phyloP scores from a whole-genome alignment of 1,140 invertebrate genomes.

The Bombus confusus region DNA sequence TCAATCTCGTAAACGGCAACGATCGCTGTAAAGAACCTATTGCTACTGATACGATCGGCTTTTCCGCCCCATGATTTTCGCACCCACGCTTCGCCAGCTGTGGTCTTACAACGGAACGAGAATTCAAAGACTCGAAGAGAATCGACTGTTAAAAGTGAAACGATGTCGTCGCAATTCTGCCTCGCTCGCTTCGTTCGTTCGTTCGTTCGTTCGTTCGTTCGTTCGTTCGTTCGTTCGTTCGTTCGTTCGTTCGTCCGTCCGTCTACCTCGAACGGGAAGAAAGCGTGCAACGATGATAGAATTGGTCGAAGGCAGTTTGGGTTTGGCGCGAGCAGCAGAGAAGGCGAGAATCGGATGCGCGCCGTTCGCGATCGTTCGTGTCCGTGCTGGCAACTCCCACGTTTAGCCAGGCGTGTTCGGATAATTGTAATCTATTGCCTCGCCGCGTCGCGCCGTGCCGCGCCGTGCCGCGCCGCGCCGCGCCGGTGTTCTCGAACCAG shows the following conservation, averaged over 20 bases:
- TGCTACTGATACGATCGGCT: constrained; percentile 53
- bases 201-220: too few relatives aligned
- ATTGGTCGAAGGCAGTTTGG: not conserved
- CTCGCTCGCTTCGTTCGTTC: too few relatives aligned
- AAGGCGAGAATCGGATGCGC: constrained; percentile 49
- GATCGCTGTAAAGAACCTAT: too few relatives aligned
- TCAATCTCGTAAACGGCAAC: too few relatives aligned
- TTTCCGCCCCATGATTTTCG: constrained; percentile 27
- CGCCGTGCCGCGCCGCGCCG: too few relatives aligned
- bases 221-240: too few relatives aligned
- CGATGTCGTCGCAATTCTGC: too few relatives aligned
- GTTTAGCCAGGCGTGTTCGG: constrained; percentile 71
- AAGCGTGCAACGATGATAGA: not conserved
- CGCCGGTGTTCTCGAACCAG: constrained; percentile 60
- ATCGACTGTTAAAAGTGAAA: too few relatives aligned
- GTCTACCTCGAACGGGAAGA: not conserved
- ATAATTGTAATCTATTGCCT: constrained; percentile 78
- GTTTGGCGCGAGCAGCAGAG: constrained; percentile 9
- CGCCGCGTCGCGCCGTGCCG: constrained; percentile 9
- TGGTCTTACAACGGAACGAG: not conserved
- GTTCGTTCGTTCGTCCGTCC: too few relatives aligned
- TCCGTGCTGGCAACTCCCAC: constrained; percentile 64
- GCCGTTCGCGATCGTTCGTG: constrained; percentile 37
- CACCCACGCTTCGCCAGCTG: too few relatives aligned
- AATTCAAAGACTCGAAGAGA: constrained; percentile 1